These are phyloP conservation scores for Rhincodon typus DNA, from an alignment of 2,797 vertebrate genomes.

Conservation along the genomic window DNA sequence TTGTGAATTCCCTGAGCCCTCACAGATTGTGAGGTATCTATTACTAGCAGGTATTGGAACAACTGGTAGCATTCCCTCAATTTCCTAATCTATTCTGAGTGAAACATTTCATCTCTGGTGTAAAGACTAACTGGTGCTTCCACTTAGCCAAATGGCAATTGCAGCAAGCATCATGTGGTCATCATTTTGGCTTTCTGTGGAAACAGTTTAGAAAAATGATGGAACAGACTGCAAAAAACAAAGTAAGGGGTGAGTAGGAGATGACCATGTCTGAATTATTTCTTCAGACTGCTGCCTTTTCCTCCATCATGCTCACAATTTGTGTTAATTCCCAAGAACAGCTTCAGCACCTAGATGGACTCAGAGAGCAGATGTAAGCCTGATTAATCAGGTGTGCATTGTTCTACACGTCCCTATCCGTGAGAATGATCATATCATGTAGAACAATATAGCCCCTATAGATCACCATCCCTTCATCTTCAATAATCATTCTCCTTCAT, in stretches of 20 bases:
- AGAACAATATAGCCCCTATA: not conserved
- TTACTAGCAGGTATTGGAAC: not conserved
- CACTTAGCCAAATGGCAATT: not conserved
- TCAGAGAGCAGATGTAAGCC: not conserved
- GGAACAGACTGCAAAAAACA: not conserved
- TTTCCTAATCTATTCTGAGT: not conserved
- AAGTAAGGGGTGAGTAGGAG: not conserved
- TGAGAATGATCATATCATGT: not conserved
- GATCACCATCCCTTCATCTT: not conserved
- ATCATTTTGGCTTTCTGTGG: not conserved
- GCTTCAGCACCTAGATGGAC: not conserved
- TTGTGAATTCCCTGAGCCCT: not conserved
- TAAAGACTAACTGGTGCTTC: not conserved
- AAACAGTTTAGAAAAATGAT: not conserved
- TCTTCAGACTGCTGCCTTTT: no score
- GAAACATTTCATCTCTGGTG: conserved; percentile 41
- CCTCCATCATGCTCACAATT: no score
- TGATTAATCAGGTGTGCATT: not conserved
- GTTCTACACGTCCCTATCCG: not conserved
- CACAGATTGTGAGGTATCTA: not conserved
- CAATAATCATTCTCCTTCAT: not conserved
- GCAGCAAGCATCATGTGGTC: not conserved
- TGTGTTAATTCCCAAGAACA: not conserved
- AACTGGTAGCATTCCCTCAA: not conserved
- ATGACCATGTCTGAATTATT: no score